Conservation (phyloP, 2,888 invertebrate species). For the Tiliacea aurago region DNA sequence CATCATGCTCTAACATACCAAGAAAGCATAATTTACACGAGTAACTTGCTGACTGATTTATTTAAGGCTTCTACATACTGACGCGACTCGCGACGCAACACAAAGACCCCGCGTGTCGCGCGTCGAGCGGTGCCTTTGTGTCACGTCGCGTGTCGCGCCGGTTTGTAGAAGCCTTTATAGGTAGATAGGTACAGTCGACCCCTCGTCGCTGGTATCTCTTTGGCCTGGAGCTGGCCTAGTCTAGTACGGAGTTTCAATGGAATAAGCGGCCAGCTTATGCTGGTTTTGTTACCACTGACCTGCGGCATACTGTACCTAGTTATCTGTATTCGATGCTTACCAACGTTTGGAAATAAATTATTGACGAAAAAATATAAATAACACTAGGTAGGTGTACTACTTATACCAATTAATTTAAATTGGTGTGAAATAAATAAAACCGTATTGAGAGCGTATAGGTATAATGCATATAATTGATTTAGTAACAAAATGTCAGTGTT, state of each 20-base stretch:
- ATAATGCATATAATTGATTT: background rate
- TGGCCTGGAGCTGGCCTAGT: background rate
- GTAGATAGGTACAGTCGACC: background rate
- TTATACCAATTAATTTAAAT: background rate
- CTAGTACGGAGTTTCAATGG: background rate
- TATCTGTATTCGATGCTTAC: background rate
- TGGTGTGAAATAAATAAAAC: background rate
- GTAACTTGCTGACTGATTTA: background rate
- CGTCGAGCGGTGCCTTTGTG: too few relatives aligned
- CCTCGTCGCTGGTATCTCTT: background rate
- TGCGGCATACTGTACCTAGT: background rate
- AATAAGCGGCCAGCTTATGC: background rate
- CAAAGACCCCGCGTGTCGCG: too few relatives aligned
- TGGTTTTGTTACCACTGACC: background rate
- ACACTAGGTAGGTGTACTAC: background rate
- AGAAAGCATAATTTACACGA: slow-evolving; percentile 36
- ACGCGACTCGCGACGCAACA: too few relatives aligned
- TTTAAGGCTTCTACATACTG: too few relatives aligned
- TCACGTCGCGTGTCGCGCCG: too few relatives aligned
- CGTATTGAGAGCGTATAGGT: background rate
- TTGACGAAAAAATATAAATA: background rate
- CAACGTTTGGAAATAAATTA: background rate
- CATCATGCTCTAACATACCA: slow-evolving; percentile 17
- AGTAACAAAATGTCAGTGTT: background rate
- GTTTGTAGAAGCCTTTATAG: too few relatives aligned